phyloP scores from a whole-genome alignment of 2,113 vertebrate genomes.

The Lichenostomus cassidix region DNA sequence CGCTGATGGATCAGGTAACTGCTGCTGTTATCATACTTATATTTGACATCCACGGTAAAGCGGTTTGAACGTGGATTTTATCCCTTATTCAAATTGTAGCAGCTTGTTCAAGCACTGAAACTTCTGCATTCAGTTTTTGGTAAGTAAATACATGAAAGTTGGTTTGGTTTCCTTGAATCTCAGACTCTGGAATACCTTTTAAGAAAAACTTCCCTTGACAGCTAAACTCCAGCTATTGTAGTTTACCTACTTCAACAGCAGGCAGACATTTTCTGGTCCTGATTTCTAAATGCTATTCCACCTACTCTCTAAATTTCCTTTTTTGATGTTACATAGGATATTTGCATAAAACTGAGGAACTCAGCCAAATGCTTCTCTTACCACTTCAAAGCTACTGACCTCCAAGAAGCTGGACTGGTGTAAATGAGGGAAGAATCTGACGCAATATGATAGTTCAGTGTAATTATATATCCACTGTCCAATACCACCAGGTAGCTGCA shows the following conservation, averaged over 20 bases:
- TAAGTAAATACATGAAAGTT: neutral
- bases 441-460: neutral
- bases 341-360: conserved; percentile 48
- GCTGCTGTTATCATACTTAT: neutral
- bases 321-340: conserved; percentile 35
- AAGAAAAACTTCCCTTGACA: neutral
- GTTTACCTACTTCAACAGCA: neutral
- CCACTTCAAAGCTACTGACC: conserved; percentile 52
- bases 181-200: neutral
- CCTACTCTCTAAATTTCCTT: conserved; percentile 41
- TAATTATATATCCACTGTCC: conserved; percentile 42
- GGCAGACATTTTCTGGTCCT: neutral
- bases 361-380: conserved; percentile 22
- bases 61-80: neutral
- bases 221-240: neutral
- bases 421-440: conserved; percentile 44
- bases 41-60: neutral
- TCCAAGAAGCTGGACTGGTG: conserved; percentile 11
- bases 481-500: neutral
- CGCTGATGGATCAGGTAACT: neutral
- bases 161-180: neutral
- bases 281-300: neutral
- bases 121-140: neutral
- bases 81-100: neutral
- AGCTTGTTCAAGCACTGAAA: neutral